Conservation (phyloP, 2,888 invertebrate species). For the Drosophila neotestacea region DNA sequence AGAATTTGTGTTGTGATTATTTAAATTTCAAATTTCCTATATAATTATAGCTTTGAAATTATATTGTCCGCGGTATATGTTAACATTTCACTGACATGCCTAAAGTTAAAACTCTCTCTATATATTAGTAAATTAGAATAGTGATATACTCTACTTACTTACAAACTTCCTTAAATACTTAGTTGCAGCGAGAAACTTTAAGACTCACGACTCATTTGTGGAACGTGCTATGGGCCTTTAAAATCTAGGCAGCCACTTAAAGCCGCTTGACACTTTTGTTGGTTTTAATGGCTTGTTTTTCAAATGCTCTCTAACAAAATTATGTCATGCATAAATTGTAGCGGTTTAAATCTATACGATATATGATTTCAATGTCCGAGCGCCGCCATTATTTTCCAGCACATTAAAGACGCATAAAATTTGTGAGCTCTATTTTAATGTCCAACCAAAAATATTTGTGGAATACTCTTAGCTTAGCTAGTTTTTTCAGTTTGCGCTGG, state of each 20-base stretch:
- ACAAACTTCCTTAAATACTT: not conserved
- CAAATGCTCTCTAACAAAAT: constrained; percentile 58
- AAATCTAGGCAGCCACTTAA: constrained; percentile 43
- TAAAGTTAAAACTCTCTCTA: no score
- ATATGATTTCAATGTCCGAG: constrained; percentile 19
- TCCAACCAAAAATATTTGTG: constrained; percentile 42
- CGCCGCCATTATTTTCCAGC: constrained; percentile 64
- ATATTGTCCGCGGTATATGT: no score
- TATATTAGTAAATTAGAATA: not conserved
- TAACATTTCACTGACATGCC: no score
- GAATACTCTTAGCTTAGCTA: constrained; percentile 31
- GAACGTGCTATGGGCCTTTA: constrained; percentile 54
- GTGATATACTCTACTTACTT: not conserved
- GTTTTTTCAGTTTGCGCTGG: constrained; percentile 9
- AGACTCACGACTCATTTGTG: constrained; percentile 6
- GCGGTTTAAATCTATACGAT: constrained; percentile 3
- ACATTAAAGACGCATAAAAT: constrained; percentile 76
- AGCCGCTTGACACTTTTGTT: constrained; percentile 69
- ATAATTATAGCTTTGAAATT: no score
- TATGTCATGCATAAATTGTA: constrained; percentile 59
- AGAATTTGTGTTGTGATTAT: no score
- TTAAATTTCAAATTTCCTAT: not conserved
- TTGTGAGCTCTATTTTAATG: constrained; percentile 56
- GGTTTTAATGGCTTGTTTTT: constrained; percentile 63
- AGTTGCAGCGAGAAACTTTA: constrained; percentile 14